Conservation (phyloP, 2,113 vertebrate genomes). For the Fregetta grallaria region DNA sequence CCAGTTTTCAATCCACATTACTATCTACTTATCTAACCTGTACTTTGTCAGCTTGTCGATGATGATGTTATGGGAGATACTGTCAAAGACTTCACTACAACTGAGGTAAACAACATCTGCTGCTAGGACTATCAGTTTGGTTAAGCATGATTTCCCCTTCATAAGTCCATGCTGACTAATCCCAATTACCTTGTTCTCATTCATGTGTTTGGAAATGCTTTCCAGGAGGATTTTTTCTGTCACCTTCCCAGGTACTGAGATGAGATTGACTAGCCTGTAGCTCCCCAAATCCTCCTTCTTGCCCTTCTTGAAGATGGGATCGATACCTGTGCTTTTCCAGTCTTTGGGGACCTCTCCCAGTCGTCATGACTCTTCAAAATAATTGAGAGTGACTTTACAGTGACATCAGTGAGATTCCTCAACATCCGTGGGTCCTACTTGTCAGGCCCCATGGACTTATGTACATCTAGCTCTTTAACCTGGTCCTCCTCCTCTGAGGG, state of each 20-base stretch:
- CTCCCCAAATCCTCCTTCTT: neutral
- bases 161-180: neutral
- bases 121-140: neutral
- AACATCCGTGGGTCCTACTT: neutral
- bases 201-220: neutral
- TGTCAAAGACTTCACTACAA: neutral
- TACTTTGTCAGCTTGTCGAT: neutral
- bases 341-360: neutral
- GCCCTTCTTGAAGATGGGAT: neutral
- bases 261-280: neutral
- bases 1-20: neutral
- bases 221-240: neutral
- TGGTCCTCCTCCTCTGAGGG: neutral
- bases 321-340: neutral
- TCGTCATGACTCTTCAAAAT: neutral
- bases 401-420: neutral
- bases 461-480: neutral
- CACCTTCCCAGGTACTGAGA: neutral
- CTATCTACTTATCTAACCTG: neutral
- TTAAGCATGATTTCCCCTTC: neutral
- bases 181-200: neutral
- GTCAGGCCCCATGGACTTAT: neutral
- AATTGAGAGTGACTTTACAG: neutral
- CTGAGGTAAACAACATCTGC: neutral
- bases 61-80: neutral